Conservation (phyloP, 2,888 invertebrate species). For the Elmis aenea region DNA sequence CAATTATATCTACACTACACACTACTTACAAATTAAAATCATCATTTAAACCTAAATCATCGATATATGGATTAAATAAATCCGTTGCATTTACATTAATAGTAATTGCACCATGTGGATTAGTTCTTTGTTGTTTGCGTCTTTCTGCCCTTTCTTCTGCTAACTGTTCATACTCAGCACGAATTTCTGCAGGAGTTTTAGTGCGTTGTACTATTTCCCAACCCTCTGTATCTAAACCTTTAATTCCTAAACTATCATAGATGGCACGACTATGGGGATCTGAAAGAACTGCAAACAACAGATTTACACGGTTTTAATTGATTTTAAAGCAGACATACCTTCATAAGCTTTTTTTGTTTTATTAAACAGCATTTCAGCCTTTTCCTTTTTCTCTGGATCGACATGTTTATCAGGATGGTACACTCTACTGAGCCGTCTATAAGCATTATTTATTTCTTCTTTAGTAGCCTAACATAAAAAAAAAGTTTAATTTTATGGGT, state of each 20-base stretch:
- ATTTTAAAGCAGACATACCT: slow-evolving; percentile 48
- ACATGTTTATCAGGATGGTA: slow-evolving; percentile 97
- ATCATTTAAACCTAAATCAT: slow-evolving; percentile 57
- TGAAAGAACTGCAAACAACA: slow-evolving; percentile 62
- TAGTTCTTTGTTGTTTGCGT: slow-evolving; percentile 81
- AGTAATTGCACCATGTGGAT: slow-evolving; percentile 84
- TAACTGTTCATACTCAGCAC: slow-evolving; percentile 91
- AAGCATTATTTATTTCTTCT: slow-evolving; percentile 92
- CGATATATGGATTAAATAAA: slow-evolving; percentile 78
- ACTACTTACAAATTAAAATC: slow-evolving; percentile 38
- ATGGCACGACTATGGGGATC: slow-evolving; percentile 93
- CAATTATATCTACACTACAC: slow-evolving; percentile 1
- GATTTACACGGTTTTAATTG: background rate
- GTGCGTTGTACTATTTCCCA: slow-evolving; percentile 92
- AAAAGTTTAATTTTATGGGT: slow-evolving; percentile 6
- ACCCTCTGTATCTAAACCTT: slow-evolving; percentile 89
- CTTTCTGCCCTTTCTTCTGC: slow-evolving; percentile 83
- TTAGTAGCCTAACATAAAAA: slow-evolving; percentile 67
- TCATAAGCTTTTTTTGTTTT: slow-evolving; percentile 92
- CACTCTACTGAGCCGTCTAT: slow-evolving; percentile 82
- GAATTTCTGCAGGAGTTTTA: slow-evolving; percentile 90
- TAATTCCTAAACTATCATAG: slow-evolving; percentile 85
- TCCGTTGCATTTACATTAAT: slow-evolving; percentile 91
- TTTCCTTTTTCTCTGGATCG: slow-evolving; percentile 74
- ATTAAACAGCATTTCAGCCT: slow-evolving; percentile 90